These are phyloP conservation scores for Atractosteus spatula DNA, from an alignment of 2,113 vertebrate species.

Conservation along the genomic window DNA sequence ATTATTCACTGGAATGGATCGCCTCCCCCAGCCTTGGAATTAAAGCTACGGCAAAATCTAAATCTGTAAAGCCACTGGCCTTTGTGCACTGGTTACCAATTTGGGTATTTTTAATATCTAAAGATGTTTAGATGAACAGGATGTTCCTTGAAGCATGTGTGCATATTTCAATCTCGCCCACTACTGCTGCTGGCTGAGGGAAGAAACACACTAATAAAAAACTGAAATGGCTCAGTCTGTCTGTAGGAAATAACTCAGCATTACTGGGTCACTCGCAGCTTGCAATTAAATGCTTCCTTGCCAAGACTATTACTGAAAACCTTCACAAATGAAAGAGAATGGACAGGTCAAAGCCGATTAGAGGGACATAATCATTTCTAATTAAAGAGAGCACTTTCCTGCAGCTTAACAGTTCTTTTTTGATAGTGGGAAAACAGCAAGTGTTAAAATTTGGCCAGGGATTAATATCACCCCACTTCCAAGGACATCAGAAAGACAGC, in stretches of 20 bases:
- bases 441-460: conserved; percentile 42
- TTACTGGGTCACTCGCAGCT: neutral
- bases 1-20: too few relatives aligned
- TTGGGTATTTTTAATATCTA: conserved; percentile 18
- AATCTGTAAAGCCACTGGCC: conserved; percentile 29
- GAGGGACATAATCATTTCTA: conserved; percentile 46
- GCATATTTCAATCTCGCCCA: neutral
- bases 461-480: conserved; percentile 49
- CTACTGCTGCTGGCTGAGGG: neutral
- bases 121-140: conserved; percentile 21
- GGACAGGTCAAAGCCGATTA: conserved; percentile 33
- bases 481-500: conserved; percentile 35
- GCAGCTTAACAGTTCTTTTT: conserved; percentile 37
- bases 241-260: neutral
- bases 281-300: neutral
- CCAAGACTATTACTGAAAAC: neutral
- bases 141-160: neutral
- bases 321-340: conserved; percentile 16
- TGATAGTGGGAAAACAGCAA: conserved; percentile 26
- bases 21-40: too few relatives aligned
- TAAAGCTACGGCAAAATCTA: neutral
- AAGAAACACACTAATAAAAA: neutral
- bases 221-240: too few relatives aligned
- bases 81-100: neutral
- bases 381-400: conserved; percentile 38